Base-by-base conservation (phyloP, 2,797 vertebrate genomes). In the Spea hammondii region DNA sequence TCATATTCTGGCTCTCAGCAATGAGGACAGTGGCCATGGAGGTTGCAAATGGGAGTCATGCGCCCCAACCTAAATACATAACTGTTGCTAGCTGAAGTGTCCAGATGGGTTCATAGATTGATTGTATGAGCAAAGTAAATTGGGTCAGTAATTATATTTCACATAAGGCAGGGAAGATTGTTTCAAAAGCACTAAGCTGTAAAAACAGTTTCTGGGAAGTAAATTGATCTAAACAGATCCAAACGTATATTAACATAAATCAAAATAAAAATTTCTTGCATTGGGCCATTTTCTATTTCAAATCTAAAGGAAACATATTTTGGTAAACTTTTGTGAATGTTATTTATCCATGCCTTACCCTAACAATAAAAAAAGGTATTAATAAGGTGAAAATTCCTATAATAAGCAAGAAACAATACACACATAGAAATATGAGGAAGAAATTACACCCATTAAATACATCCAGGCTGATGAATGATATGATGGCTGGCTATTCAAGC, bases 401-500 rank as follows among this genome's bases (percentile, higher is more conserved):
- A 89, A 87, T 90, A 87, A 91, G 90, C 91, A 91, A 83, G 89
- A 91, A 95, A 93, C 92, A 93, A 93, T 93, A 91, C 91, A 87
- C 84, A 85, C 87, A 92, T 89, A 92, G 92, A 93, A 91, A 91
- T 89, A 91, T 92, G 92, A 94, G 94, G 93, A 96, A 95, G 91
- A 95, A 94, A 94, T 93, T 91, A 89, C 88, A 89, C 93, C 93
- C 92, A 94, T 94, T 94, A 95, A 90, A 89, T 92, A 88, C 90
- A 87, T 90, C 86, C 84, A 89, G 86, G 76, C 88, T 81, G 95
- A 93, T 95, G 95, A 98, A 87, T 93, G 95, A 98, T 94, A 92
- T 90, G 93, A 94, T 92, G 92, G 90, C 89, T 88, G 91, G 90
- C 93, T 91, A 93, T 95, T 96, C 92, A 96, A 93, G 91, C 87